Conservation (phyloP, 2,888 invertebrate species). For the Ichneumon xanthorius region DNA sequence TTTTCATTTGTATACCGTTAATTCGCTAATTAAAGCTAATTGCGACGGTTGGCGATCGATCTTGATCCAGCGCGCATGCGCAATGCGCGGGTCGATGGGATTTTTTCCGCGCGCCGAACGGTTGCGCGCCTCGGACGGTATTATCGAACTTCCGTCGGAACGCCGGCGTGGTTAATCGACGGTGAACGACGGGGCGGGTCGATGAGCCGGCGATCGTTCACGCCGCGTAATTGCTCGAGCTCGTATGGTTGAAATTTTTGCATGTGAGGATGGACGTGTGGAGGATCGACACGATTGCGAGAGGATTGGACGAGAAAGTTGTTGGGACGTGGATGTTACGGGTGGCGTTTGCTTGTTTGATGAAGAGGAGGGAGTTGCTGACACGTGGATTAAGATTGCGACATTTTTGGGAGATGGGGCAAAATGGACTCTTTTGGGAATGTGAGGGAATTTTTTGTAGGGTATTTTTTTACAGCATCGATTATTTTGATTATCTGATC, state of each 20-base stretch:
- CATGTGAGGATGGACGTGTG: not conserved
- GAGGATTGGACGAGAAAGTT: not conserved
- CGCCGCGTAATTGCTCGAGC: constrained; percentile 24
- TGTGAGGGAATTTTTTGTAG: no score
- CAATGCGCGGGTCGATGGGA: no score
- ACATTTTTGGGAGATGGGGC: no score
- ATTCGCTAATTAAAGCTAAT: constrained; percentile 63
- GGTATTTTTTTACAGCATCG: no score
- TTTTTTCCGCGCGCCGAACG: not conserved
- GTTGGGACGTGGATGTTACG: not conserved
- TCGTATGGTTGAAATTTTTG: constrained; percentile 15
- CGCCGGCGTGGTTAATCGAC: constrained; percentile 54
- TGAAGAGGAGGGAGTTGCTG: no score
- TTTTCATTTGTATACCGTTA: constrained; percentile 45
- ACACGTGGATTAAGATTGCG: no score
- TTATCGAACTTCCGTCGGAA: constrained; percentile 62
- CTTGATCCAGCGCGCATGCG: constrained; percentile 26
- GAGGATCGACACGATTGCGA: no score
- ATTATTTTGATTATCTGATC: no score
- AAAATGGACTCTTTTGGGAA: no score
- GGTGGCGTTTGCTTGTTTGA: constrained; percentile 23
- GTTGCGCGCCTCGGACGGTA: constrained; percentile 20
- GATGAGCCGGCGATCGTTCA: constrained; percentile 46
- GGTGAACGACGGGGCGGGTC: constrained; percentile 50
- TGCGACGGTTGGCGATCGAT: constrained; percentile 55